Percentiles rank a stretch among this genome's conserved stretches.
Conservation (phyloP, 2,888 invertebrate genomes). For the Digitonthophagus gazella region DNA sequence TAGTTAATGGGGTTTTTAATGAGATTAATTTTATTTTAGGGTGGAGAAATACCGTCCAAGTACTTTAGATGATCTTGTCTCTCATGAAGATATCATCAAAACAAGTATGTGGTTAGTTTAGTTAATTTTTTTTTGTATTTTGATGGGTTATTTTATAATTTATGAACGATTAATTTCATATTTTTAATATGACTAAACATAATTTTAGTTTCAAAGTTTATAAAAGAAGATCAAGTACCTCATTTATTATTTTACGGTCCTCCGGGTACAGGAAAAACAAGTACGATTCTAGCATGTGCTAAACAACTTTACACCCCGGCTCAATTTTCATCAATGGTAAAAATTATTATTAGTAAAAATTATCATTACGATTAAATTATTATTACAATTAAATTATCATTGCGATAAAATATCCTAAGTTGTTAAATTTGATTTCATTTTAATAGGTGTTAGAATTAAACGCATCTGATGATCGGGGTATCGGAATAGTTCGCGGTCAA, state of each 20-base stretch:
- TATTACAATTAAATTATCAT: too few species aligned
- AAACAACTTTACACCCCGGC: slow-evolving; percentile 84
- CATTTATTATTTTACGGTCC: slow-evolving; percentile 97
- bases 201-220: slow-evolving; percentile 77
- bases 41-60: slow-evolving; percentile 98
- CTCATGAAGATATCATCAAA: slow-evolving; percentile 94
- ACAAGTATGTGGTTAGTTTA: slow-evolving; percentile 71
- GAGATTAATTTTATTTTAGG: slow-evolving; percentile 57
- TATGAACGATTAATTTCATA: too few species aligned
- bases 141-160: slow-evolving; percentile 19
- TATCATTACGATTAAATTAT: too few species aligned
- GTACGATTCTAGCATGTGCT: slow-evolving; percentile 95
- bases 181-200: slow-evolving; percentile 32
- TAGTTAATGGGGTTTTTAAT: background rate
- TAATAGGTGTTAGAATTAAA: slow-evolving; percentile 89
- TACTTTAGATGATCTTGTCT: slow-evolving; percentile 88
- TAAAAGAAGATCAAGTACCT: slow-evolving; percentile 87
- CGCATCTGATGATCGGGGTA: slow-evolving; percentile 98
- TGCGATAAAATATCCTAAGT: too few species aligned
- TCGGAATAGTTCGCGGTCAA: slow-evolving; percentile 90
- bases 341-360: too few species aligned
- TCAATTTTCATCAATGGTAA: slow-evolving; percentile 92
- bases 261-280: slow-evolving; percentile 98
- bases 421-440: too few species aligned
- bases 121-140: background rate